Percentiles rank a stretch among this genome's conserved stretches.
Evolutionary conservation across 1,140 invertebrate species (phyloP).

Genomic region (Lordiphosa stackelbergi): DNA sequence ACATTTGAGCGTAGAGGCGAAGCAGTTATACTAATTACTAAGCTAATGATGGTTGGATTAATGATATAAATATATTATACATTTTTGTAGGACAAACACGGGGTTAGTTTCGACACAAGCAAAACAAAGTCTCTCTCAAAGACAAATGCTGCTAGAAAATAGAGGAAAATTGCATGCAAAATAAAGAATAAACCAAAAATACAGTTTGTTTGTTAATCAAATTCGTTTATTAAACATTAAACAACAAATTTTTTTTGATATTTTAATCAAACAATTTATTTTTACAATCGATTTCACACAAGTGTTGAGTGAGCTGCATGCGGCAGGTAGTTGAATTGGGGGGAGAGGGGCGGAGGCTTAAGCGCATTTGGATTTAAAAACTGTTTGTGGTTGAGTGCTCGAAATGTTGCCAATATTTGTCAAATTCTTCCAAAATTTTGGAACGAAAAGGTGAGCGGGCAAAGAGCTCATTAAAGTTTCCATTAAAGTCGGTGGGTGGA

Average conservation of each 20-base stretch:
- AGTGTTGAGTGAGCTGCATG: no score
- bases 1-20: constrained; percentile 31
- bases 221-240: constrained; percentile 71
- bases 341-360: constrained; percentile 16
- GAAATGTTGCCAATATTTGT: constrained; percentile 74
- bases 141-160: constrained; percentile 18
- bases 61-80: no score
- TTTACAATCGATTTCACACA: no score
- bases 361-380: constrained; percentile 17
- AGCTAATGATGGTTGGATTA: no score
- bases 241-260: constrained; percentile 46
- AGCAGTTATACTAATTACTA: background rate
- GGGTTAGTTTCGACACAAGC: no score
- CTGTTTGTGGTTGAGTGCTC: constrained; percentile 31
- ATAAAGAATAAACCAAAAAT: constrained; percentile 52
- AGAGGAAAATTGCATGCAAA: constrained; percentile 41
- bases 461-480: constrained; percentile 50
- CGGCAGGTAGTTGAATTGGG: constrained; percentile 24
- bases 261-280: no score
- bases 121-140: constrained; percentile 19
- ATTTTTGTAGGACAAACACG: no score
- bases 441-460: constrained; percentile 65
- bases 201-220: constrained; percentile 54
- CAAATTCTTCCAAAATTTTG: constrained; percentile 69
- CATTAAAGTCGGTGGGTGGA: no score